phyloP scores from a whole-genome alignment of 2,888 invertebrate species.

The Macrosiphum euphorbiae region DNA sequence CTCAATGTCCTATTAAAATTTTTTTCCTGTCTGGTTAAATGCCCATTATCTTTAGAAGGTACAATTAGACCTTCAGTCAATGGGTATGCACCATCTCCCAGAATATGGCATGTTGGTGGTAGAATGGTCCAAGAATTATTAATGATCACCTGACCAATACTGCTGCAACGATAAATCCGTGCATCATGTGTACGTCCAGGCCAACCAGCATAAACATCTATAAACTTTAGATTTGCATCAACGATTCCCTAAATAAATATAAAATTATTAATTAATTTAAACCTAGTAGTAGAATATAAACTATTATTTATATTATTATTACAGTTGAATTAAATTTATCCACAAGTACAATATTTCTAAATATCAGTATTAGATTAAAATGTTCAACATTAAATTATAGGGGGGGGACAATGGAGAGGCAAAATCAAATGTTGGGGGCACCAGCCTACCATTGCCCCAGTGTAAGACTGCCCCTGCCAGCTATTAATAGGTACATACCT shows the following conservation, averaged over 20 bases:
- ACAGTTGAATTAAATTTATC: too few relatives aligned
- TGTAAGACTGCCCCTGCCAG: too few relatives aligned
- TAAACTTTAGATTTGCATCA: constrained; percentile 56
- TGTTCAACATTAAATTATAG: too few relatives aligned
- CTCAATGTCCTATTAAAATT: constrained; percentile 38
- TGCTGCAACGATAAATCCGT: constrained; percentile 52
- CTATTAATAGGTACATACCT: background rate
- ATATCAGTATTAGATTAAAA: too few relatives aligned
- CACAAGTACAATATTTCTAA: too few relatives aligned
- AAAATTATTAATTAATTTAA: constrained; percentile 9
- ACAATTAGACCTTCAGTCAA: background rate
- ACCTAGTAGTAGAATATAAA: too few relatives aligned
- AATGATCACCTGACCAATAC: background rate
- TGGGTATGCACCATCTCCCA: constrained; percentile 59
- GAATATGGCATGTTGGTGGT: constrained; percentile 8
- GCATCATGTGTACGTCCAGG: constrained; percentile 65
- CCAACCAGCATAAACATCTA: constrained; percentile 64
- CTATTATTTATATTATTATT: too few relatives aligned
- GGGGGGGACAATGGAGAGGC: too few relatives aligned
- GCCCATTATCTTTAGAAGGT: constrained; percentile 60
- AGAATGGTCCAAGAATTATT: background rate
- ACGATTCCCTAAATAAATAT: constrained; percentile 47
- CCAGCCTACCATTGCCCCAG: background rate
- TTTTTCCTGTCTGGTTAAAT: constrained; percentile 40
- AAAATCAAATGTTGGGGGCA: background rate